Percentiles rank a stretch among this genome's conserved stretches.
Conservation (phyloP, 2,797 vertebrate genomes). For the Australoheros facetus region DNA sequence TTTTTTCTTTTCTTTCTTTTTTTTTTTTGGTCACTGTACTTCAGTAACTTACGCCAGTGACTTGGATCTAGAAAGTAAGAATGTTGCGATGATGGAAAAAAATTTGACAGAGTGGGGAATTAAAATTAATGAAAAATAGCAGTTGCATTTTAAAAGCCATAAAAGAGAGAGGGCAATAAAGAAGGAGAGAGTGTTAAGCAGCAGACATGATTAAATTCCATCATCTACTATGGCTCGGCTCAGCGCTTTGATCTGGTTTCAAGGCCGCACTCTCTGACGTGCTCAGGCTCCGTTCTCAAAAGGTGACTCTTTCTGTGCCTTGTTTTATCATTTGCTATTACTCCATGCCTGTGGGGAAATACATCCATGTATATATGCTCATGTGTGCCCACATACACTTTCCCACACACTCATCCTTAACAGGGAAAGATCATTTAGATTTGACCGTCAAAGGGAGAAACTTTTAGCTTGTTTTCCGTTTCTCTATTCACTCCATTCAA, state of each 20-base stretch:
- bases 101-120: constrained; percentile 44
- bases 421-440: constrained; percentile 49
- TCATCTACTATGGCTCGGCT: constrained; percentile 70
- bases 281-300: constrained; percentile 65
- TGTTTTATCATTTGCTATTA: constrained; percentile 74
- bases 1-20: constrained; percentile 4
- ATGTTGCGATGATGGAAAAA: constrained; percentile 22
- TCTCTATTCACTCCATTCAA: neutral
- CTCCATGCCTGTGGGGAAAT: constrained; percentile 51
- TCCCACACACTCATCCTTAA: constrained; percentile 39
- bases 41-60: constrained; percentile 28
- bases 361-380: constrained; percentile 18
- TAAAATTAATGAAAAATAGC: constrained; percentile 48
- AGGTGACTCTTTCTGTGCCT: constrained; percentile 67
- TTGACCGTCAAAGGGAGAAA: constrained; percentile 30
- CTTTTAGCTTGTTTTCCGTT: neutral
- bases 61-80: constrained; percentile 40
- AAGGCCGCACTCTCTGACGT: constrained; percentile 67
- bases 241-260: constrained; percentile 77
- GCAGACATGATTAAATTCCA: constrained; percentile 76
- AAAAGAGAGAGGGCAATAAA: constrained; percentile 40
- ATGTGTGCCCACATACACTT: constrained; percentile 24
- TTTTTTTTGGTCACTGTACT: constrained; percentile 16
- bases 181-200: constrained; percentile 31
- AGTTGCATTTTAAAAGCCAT: constrained; percentile 49